Evolutionary conservation across 2,888 invertebrate genomes (phyloP).

Genomic region (Noctua fimbriata): DNA sequence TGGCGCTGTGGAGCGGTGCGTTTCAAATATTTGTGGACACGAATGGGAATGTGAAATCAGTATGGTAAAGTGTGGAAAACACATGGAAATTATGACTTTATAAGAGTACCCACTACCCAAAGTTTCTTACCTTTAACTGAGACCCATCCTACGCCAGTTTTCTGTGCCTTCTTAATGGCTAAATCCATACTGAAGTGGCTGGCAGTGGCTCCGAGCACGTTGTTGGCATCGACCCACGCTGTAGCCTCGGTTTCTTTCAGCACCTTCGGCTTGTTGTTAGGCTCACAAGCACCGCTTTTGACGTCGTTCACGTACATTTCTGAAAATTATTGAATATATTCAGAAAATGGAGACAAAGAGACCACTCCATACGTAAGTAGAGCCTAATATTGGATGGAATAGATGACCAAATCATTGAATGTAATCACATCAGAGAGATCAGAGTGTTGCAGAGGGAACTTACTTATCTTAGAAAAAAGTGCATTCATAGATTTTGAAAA

Average conservation of each 20-base stretch:
- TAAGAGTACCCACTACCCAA: not conserved
- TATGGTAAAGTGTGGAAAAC: not conserved
- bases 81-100: not conserved
- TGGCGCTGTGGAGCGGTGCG: not conserved
- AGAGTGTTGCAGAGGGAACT: not conserved
- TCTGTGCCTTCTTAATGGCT: conserved; percentile 95
- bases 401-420: not conserved
- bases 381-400: too few relatives aligned
- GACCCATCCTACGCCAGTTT: conserved; percentile 96
- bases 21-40: not conserved
- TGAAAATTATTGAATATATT: conserved; percentile 73
- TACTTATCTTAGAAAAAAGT: not conserved
- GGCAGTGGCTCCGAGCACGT: conserved; percentile 95
- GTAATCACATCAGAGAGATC: too few relatives aligned
- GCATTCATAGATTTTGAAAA: not conserved
- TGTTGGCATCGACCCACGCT: conserved; percentile 94
- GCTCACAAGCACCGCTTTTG: conserved; percentile 91
- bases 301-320: conserved; percentile 96
- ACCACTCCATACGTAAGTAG: not conserved
- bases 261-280: conserved; percentile 91
- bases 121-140: conserved; percentile 91
- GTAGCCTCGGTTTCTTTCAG: conserved; percentile 93
- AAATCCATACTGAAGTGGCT: conserved; percentile 95
- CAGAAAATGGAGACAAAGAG: not conserved
- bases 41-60: not conserved